Conservation (phyloP, 2,113 vertebrate genomes). For the Sprattus sprattus region DNA sequence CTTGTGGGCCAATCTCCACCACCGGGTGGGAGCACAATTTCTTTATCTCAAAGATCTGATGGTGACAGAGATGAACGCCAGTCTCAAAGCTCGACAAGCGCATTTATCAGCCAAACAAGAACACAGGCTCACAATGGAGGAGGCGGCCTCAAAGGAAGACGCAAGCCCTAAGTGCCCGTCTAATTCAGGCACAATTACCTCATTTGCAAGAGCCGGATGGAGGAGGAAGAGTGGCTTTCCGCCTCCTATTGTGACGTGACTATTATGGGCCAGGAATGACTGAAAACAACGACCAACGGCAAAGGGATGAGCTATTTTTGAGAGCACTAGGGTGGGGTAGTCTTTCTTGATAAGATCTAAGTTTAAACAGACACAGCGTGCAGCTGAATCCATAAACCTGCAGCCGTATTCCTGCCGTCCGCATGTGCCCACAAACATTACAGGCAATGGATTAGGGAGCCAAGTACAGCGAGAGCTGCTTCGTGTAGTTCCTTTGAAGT, state of each 20-base stretch:
- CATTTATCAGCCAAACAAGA: not conserved
- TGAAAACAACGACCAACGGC: not conserved
- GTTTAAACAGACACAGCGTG: not conserved
- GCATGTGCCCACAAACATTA: not conserved
- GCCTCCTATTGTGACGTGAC: not conserved
- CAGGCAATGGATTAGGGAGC: not conserved
- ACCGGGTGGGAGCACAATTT: too few species aligned
- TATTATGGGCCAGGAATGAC: not conserved
- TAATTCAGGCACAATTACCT: constrained; percentile 14
- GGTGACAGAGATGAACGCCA: not conserved
- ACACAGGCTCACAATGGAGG: not conserved
- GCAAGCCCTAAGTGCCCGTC: not conserved
- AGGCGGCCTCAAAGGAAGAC: not conserved
- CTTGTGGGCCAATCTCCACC: not conserved
- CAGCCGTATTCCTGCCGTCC: not conserved
- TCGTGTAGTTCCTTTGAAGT: not conserved
- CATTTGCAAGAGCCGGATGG: not conserved
- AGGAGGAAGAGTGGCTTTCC: not conserved
- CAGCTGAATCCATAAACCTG: not conserved
- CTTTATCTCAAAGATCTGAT: not conserved
- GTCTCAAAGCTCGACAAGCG: not conserved
- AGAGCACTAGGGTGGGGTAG: not conserved
- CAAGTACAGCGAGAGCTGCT: not conserved
- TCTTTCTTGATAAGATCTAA: not conserved
- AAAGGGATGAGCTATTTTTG: not conserved